Conservation (phyloP, 2,113 vertebrate species). For the Anolis carolinensis region DNA sequence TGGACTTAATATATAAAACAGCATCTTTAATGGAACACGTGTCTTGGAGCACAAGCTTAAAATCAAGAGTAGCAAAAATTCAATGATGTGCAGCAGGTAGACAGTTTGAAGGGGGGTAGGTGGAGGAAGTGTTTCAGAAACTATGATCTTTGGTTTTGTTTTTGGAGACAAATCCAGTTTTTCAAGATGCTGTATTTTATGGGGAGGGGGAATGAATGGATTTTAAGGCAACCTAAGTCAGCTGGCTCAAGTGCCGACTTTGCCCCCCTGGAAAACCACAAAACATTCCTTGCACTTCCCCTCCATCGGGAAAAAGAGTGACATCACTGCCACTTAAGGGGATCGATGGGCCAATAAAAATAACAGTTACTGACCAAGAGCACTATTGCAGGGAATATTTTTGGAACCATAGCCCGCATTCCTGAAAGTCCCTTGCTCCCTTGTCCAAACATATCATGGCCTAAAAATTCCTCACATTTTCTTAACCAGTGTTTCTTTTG, state of each 20-base stretch:
- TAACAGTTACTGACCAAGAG: conserved; percentile 74
- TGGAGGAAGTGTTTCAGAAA: conserved; percentile 8
- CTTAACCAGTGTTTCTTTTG: conserved; percentile 68
- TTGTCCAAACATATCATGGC: conserved; percentile 77
- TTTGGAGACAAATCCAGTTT: neutral
- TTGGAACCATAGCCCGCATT: conserved; percentile 72
- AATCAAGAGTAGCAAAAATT: neutral
- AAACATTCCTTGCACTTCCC: conserved; percentile 70
- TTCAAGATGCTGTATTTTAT: neutral
- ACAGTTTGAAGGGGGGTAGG: neutral
- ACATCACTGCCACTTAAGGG: conserved; percentile 74
- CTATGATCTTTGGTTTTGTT: neutral
- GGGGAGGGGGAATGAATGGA: neutral
- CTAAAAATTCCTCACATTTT: conserved; percentile 77
- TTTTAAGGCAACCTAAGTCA: conserved; percentile 58
- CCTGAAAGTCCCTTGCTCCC: conserved; percentile 73
- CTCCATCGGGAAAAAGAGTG: conserved; percentile 63
- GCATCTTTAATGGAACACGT: neutral
- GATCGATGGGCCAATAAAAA: conserved; percentile 74
- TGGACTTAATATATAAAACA: neutral
- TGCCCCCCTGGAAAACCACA: conserved; percentile 61
- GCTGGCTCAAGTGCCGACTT: conserved; percentile 54
- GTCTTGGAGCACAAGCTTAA: neutral
- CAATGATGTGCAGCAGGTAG: neutral
- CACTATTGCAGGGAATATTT: conserved; percentile 73